phyloP scores from a whole-genome alignment of 2,113 vertebrate genomes.

The Setophaga petechia region DNA sequence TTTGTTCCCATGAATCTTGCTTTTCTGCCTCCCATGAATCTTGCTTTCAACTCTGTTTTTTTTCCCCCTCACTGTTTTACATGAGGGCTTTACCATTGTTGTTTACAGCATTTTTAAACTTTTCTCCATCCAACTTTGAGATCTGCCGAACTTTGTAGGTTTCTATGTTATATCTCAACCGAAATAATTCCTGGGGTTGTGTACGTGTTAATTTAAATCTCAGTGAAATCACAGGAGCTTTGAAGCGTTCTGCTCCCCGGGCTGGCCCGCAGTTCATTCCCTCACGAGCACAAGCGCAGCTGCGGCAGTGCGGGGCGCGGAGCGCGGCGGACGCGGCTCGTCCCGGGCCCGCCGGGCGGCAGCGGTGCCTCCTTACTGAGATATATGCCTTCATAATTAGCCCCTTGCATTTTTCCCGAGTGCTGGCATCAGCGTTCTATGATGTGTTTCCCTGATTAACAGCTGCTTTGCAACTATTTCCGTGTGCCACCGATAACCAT shows the following conservation, averaged over 20 bases:
- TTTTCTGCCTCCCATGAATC: background rate
- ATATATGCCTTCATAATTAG: slow-evolving; percentile 86
- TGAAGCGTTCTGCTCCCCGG: background rate
- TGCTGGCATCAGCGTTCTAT: slow-evolving; percentile 85
- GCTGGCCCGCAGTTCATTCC: background rate
- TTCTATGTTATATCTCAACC: background rate
- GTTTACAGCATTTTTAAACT: background rate
- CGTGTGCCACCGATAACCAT: slow-evolving; percentile 77
- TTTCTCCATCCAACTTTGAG: background rate
- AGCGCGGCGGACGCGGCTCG: background rate
- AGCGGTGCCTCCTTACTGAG: slow-evolving; percentile 77
- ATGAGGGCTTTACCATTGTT: background rate
- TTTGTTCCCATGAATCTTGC: slow-evolving; percentile 2
- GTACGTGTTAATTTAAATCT: background rate
- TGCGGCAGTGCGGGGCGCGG: no score
- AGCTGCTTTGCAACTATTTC: slow-evolving; percentile 85
- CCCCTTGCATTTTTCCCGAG: slow-evolving; percentile 79
- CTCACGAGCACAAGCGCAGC: background rate
- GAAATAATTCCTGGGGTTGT: background rate
- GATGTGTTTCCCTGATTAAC: slow-evolving; percentile 83
- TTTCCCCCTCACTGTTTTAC: background rate
- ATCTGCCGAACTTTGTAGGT: background rate
- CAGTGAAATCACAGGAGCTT: background rate
- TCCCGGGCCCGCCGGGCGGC: background rate
- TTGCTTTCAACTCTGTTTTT: background rate